phyloP scores from a whole-genome alignment of 2,113 vertebrate genomes.

The Numenius arquata region DNA sequence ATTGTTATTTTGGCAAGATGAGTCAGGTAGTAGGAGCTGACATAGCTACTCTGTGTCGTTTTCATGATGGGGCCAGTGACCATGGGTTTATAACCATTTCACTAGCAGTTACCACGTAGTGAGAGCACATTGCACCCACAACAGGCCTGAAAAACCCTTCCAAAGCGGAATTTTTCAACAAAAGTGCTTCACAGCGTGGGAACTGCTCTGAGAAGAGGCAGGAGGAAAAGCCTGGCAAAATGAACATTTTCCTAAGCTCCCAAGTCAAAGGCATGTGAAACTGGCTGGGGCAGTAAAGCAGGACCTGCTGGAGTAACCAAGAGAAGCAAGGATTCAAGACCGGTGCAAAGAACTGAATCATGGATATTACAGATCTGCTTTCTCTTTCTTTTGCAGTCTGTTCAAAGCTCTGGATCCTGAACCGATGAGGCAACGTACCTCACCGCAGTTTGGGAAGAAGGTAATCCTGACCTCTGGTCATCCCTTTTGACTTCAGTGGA shows the following conservation, averaged over 20 bases:
- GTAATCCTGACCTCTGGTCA: background rate
- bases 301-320: constrained; percentile 20
- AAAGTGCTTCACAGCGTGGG: background rate
- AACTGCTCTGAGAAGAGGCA: constrained; percentile 15
- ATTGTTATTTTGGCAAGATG: background rate
- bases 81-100: background rate
- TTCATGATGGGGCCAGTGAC: background rate
- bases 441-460: background rate
- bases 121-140: background rate
- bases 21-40: background rate
- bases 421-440: fast-evolving
- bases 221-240: constrained; percentile 1
- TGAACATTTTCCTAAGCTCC: constrained; percentile 22
- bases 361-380: background rate
- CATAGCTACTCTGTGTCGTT: background rate
- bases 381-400: background rate
- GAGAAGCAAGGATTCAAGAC: background rate
- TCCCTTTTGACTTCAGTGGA: background rate
- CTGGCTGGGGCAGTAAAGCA: constrained; percentile 43
- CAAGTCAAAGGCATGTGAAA: constrained; percentile 6
- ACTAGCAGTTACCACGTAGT: background rate
- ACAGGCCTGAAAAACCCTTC: background rate
- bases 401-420: background rate
- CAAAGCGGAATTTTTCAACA: background rate
- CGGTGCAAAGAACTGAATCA: background rate